These are phyloP conservation scores for Cranoglanis bouderius DNA, from an alignment of 2,113 vertebrate species.

Conservation along the genomic window DNA sequence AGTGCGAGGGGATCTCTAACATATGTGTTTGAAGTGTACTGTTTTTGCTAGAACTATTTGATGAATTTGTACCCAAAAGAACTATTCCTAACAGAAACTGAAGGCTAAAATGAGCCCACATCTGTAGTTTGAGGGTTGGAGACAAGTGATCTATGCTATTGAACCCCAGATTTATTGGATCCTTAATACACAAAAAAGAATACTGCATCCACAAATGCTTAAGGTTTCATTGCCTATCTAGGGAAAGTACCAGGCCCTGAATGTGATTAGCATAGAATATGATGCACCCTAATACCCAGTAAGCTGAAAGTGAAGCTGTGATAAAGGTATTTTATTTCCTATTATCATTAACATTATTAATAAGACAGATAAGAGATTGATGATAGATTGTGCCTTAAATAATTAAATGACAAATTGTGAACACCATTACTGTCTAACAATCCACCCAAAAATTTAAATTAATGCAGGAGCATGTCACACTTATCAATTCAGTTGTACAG, in stretches of 20 bases:
- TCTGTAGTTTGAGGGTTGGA: not conserved
- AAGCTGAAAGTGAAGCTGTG: not conserved
- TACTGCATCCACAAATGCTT: not conserved
- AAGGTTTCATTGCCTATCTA: not conserved
- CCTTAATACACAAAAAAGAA: not conserved
- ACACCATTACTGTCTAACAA: not conserved
- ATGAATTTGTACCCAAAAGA: not conserved
- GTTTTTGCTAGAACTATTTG: not conserved
- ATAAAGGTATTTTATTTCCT: not conserved
- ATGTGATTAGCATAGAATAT: not conserved
- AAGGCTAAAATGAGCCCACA: not conserved
- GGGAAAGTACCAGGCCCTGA: not conserved
- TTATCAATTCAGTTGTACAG: not conserved
- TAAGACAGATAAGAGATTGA: not conserved
- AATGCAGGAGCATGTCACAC: not conserved
- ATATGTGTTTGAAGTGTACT: not conserved
- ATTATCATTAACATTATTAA: not conserved
- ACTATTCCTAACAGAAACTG: not conserved
- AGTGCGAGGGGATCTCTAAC: too few species aligned
- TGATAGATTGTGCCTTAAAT: not conserved
- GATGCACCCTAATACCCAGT: not conserved
- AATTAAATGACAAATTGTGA: not conserved
- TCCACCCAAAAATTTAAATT: not conserved
- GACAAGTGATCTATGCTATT: not conserved
- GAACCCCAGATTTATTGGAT: not conserved